phyloP scores from a whole-genome alignment of 2,113 vertebrate species.

The Pelecanus crispus region DNA sequence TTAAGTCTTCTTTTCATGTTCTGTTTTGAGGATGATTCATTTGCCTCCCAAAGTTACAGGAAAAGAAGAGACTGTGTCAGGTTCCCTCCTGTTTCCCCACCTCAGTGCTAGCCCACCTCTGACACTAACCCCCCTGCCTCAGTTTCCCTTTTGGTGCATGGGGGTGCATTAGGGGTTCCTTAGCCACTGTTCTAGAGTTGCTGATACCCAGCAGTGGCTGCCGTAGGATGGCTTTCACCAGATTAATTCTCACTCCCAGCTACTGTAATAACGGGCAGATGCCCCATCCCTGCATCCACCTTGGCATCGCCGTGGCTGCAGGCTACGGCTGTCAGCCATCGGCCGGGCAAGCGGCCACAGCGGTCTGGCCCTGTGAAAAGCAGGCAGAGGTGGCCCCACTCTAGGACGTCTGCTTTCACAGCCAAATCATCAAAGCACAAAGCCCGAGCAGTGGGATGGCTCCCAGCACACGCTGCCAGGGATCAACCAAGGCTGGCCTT shows the following conservation, averaged over 20 bases:
- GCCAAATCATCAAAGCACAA: neutral
- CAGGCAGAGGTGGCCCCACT: neutral
- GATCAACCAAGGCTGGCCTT: accelerated
- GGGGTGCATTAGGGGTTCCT: neutral
- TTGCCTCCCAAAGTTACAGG: neutral
- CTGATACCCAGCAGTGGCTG: neutral
- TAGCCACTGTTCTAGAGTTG: neutral
- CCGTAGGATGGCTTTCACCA: neutral
- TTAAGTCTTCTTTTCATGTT: neutral
- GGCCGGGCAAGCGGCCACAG: accelerated
- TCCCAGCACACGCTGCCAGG: accelerated
- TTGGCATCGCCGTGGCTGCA: accelerated
- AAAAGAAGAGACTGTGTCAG: neutral
- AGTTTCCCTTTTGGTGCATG: neutral
- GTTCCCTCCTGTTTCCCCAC: neutral
- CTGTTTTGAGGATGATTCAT: neutral
- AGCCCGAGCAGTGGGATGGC: neutral
- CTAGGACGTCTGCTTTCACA: neutral
- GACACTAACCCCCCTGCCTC: neutral
- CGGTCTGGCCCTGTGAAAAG: neutral
- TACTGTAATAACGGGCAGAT: neutral
- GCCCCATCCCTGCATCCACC: neutral
- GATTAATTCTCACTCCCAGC: neutral
- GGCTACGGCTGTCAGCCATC: accelerated
- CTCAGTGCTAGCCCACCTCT: neutral